phyloP scores from a whole-genome alignment of 2,113 vertebrate species.

The Campylomormyrus tamandua region DNA sequence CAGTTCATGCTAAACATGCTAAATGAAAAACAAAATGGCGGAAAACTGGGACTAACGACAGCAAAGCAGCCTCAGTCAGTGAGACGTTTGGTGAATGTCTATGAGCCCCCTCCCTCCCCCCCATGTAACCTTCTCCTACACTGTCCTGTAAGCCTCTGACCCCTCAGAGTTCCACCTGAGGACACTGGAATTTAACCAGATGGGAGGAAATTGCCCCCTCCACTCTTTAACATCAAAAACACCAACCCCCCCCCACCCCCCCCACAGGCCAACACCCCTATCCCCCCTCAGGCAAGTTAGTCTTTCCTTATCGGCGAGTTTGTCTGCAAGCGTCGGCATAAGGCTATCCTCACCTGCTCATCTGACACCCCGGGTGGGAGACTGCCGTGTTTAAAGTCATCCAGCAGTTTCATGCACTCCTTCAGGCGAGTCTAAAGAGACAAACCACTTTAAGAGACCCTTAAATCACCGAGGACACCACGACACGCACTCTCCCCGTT shows the following conservation, averaged over 20 bases:
- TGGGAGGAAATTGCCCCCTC: background rate
- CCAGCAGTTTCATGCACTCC: constrained; percentile 73
- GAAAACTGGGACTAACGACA: background rate
- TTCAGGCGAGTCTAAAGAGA: constrained; percentile 67
- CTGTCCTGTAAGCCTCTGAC: background rate
- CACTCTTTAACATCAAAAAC: background rate
- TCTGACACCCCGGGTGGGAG: constrained; percentile 71
- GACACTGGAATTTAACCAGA: constrained; percentile 7
- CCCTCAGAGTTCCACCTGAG: constrained; percentile 2
- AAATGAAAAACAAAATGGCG: background rate
- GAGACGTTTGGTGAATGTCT: background rate
- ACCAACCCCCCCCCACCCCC: background rate
- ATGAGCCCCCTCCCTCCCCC: background rate
- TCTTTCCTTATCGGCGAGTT: background rate
- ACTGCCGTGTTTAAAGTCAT: constrained; percentile 69
- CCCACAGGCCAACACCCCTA: background rate
- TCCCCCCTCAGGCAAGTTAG: background rate
- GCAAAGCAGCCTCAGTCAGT: background rate
- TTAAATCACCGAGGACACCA: background rate
- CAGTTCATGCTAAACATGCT: background rate
- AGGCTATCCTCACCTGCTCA: constrained; percentile 62
- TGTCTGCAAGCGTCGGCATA: background rate
- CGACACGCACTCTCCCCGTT: background rate
- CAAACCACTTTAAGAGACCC: background rate
- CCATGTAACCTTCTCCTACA: background rate